Evolutionary conservation across 2,113 vertebrate genomes (phyloP).

Genomic region (Canis aureus): DNA sequence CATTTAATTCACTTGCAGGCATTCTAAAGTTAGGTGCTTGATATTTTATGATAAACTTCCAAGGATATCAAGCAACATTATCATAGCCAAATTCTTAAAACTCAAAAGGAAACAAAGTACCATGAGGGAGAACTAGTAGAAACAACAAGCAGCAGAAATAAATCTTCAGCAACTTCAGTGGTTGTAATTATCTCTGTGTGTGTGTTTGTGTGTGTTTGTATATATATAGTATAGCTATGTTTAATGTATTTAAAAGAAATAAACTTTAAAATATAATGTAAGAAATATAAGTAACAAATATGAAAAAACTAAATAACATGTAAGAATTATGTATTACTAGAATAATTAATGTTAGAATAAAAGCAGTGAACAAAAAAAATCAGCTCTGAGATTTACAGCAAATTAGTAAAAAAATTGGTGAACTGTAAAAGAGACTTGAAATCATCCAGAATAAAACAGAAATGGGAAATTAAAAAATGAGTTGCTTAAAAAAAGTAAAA

Average conservation of each 20-base stretch:
- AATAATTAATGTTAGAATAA: not conserved
- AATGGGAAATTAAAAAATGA: not conserved
- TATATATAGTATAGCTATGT: not conserved
- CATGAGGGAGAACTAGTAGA: not conserved
- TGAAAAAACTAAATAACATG: not conserved
- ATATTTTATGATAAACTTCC: not conserved
- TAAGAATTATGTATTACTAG: not conserved
- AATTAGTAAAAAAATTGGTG: not conserved
- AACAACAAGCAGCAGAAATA: not conserved
- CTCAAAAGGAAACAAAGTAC: not conserved
- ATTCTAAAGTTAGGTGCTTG: not conserved
- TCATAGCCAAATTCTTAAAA: not conserved
- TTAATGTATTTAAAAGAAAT: not conserved
- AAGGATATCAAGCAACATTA: not conserved
- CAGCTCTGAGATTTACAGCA: not conserved
- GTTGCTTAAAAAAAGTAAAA: not conserved
- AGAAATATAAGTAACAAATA: not conserved
- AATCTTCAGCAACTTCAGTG: not conserved
- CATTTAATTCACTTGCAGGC: not conserved
- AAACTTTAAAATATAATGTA: not conserved
- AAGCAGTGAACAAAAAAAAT: not conserved
- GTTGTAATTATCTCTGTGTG: not conserved
- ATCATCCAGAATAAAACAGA: not conserved
- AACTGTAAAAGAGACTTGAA: not conserved
- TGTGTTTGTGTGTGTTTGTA: too few relatives aligned